A percentile compares a stretch with the other conserved stretches of the same genome.
These are phyloP conservation scores for Trichopria drosophilae DNA, from an alignment of 2,888 invertebrate species.

Conservation along the genomic window DNA sequence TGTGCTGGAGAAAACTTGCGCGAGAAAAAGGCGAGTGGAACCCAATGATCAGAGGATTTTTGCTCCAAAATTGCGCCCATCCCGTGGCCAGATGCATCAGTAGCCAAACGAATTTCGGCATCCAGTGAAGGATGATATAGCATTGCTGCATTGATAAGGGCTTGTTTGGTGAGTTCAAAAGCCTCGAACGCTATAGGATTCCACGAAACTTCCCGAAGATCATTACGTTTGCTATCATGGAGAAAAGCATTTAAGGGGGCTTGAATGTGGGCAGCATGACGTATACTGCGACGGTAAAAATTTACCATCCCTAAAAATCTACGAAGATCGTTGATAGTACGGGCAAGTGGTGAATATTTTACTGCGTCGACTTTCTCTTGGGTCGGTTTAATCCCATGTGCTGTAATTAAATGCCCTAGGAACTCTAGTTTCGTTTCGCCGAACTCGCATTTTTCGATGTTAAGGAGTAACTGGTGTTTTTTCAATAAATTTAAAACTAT, in stretches of 20 bases:
- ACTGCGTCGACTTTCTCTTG: neutral
- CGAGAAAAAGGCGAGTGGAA: neutral
- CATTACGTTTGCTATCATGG: neutral
- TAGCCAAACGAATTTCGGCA: neutral
- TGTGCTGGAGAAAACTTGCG: neutral
- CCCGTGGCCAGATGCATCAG: neutral
- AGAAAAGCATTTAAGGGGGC: neutral
- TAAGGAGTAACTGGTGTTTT: neutral
- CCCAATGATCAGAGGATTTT: neutral
- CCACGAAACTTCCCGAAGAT: neutral
- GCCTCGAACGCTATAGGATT: neutral
- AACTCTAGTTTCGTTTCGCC: neutral
- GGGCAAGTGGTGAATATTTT: neutral
- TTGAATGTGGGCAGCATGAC: neutral
- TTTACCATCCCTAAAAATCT: neutral
- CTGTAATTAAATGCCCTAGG: neutral
- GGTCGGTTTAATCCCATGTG: neutral
- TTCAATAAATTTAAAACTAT: neutral
- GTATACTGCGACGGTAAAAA: neutral
- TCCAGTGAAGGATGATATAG: neutral
- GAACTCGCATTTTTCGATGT: constrained; percentile 3
- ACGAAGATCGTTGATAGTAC: neutral
- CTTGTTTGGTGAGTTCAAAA: neutral
- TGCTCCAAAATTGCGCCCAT: neutral
- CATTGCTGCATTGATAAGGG: neutral